phyloP scores from a whole-genome alignment of 1,140 invertebrate genomes.

The Dryas iulia region DNA sequence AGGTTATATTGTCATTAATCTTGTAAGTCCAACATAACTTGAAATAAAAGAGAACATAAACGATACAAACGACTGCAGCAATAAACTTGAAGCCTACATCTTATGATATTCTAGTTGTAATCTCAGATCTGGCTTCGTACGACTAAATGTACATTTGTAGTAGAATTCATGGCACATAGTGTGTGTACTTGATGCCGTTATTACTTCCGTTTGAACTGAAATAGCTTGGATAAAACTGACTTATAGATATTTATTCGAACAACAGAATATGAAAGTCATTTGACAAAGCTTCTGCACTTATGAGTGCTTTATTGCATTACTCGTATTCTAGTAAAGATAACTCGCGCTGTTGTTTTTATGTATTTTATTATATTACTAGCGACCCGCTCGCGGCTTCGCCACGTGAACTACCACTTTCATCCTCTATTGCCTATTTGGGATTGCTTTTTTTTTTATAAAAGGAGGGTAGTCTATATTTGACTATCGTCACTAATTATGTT shows the following conservation, averaged over 20 bases:
- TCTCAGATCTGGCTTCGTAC: not conserved
- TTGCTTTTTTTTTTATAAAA: too few species aligned
- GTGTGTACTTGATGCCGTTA: constrained; percentile 13
- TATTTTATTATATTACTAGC: not conserved
- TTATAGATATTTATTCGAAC: constrained; percentile 3
- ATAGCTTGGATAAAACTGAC: constrained; percentile 2
- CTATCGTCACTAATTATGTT: too few species aligned
- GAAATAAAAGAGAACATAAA: not conserved
- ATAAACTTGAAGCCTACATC: not conserved
- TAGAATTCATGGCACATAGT: constrained; percentile 11
- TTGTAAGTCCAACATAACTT: not conserved
- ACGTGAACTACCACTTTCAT: too few species aligned
- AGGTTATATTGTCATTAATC: not conserved
- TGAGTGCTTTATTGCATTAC: not conserved
- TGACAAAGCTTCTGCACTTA: not conserved
- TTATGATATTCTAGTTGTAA: not conserved
- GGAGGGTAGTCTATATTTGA: too few species aligned
- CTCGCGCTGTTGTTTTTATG: not conserved
- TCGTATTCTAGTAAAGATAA: not conserved
- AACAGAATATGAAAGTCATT: constrained; percentile 4
- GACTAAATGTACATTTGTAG: constrained; percentile 1
- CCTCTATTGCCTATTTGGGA: too few species aligned
- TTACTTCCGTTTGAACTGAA: constrained; percentile 16
- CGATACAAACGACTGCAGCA: not conserved
- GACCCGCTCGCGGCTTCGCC: too few species aligned